Evolutionary conservation across 1,140 invertebrate species (phyloP).

Genomic region (Nebria ingens): DNA sequence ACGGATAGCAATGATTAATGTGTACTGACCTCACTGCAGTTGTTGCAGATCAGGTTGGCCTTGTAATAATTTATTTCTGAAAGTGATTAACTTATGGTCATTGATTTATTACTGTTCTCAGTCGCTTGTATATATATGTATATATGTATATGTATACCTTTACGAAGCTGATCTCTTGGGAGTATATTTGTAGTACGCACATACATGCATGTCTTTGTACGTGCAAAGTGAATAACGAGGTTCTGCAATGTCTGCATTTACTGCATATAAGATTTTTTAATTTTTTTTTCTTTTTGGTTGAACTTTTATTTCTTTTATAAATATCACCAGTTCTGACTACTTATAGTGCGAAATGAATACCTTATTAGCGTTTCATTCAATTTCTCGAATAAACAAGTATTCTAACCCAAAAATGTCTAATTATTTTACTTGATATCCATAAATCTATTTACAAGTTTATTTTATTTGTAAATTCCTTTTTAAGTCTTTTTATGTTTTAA

Average conservation of each 20-base stretch:
- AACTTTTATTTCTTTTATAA: too few relatives aligned
- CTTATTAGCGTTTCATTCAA: too few relatives aligned
- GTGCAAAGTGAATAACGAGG: not conserved
- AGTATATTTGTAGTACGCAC: not conserved
- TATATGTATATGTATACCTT: not conserved
- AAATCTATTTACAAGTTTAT: too few relatives aligned
- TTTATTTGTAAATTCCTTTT: too few relatives aligned
- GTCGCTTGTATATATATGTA: not conserved
- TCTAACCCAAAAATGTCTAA: too few relatives aligned
- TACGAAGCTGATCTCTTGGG: not conserved
- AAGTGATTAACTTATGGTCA: conserved; percentile 9
- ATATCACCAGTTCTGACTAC: too few relatives aligned
- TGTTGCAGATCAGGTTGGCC: conserved; percentile 8
- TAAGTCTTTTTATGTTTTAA: too few relatives aligned
- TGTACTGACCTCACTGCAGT: conserved; percentile 5
- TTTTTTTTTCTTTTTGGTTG: not conserved
- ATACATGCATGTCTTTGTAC: not conserved
- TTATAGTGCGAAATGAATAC: too few relatives aligned
- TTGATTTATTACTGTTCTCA: conserved; percentile 6
- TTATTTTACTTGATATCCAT: too few relatives aligned
- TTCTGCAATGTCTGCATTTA: conserved; percentile 5
- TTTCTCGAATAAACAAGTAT: too few relatives aligned
- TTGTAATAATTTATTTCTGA: conserved; percentile 10
- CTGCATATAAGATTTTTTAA: not conserved
- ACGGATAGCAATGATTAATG: not conserved